Conservation (phyloP, 1,140 invertebrate species). For the Daktulosphaira vitifoliae region DNA sequence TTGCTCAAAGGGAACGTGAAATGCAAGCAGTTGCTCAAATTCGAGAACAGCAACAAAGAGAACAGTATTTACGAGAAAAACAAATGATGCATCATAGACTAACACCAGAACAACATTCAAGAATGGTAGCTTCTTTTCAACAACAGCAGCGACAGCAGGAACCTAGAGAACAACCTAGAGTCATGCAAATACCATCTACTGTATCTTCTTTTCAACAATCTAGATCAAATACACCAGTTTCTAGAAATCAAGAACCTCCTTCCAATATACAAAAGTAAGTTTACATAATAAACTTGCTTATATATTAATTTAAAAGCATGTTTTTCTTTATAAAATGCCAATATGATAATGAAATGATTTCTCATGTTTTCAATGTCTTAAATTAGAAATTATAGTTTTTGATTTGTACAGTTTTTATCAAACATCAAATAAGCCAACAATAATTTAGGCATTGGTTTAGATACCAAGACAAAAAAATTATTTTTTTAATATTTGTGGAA, state of each 20-base stretch:
- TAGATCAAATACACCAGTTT: constrained; percentile 25
- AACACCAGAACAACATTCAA: constrained; percentile 38
- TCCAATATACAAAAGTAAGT: constrained; percentile 16
- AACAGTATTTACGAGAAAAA: constrained; percentile 47
- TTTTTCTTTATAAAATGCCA: no score
- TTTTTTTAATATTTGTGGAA: no score
- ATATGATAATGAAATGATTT: no score
- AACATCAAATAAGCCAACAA: no score
- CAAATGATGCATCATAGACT: constrained; percentile 41
- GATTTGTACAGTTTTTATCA: no score
- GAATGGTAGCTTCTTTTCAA: constrained; percentile 37
- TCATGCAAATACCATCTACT: constrained; percentile 25
- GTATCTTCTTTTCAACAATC: constrained; percentile 24
- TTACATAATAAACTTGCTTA: no score
- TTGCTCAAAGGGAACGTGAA: constrained; percentile 19
- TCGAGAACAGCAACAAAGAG: constrained; percentile 42
- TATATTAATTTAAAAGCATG: no score
- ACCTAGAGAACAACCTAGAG: constrained; percentile 2
- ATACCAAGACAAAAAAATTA: no score
- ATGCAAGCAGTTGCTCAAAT: constrained; percentile 37
- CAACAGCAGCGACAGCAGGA: constrained; percentile 40
- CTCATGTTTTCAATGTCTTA: no score
- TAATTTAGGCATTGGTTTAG: no score
- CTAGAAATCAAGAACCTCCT: constrained; percentile 17
- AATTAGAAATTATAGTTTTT: no score